Base-by-base conservation (phyloP, 2,888 invertebrate species). In the Acronicta alni region DNA sequence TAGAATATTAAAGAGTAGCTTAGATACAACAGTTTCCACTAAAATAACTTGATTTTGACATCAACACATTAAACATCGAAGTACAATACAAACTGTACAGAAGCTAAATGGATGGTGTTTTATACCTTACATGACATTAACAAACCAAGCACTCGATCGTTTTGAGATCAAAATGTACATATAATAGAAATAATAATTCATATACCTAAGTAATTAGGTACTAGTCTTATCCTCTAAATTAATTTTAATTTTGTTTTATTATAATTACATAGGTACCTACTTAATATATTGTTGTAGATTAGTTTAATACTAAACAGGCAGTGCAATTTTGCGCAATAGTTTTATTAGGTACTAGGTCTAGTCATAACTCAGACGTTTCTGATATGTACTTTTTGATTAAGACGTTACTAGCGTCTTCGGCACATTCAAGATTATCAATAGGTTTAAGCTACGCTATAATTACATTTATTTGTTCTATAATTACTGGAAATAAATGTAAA, bases 111-210 rank as follows among this genome's bases (percentile, higher is more conserved):
- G 90, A 88, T 93, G 93, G 94, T 94, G 94, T 94, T 93, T 88
- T 93, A 87, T 93, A 93, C 94, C 94, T 94, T 93, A 94, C 94
- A 89, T 87, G 85, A 85, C 85, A 81, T 81, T 76, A 88, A 86
- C 83, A 87, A 89, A 90, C 79, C 88, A 90, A 91, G 86, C 90
- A 88, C 89, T 87, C 92, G 91, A 93, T 93, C 93, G 85, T 89
- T 84, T 90, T 93, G 93, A 93, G 94, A 94, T 94, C 94, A 94
- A 92, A 92, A 93, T 93, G 91, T 93, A 93, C 93, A 93, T 83
- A 89, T 81, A 87, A 86, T 80, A 84, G 85, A 84, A 80, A 83
- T 77, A 71, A 78, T 72, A 83, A 87, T 58, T 70, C 47, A 61
- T 62, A 70, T 61, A 18, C 52, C 38, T 59, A n/a, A n/a, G n/a